These are phyloP conservation scores for Eupleurogrammus muticus DNA, from an alignment of 2,797 vertebrate species.

Conservation along the genomic window DNA sequence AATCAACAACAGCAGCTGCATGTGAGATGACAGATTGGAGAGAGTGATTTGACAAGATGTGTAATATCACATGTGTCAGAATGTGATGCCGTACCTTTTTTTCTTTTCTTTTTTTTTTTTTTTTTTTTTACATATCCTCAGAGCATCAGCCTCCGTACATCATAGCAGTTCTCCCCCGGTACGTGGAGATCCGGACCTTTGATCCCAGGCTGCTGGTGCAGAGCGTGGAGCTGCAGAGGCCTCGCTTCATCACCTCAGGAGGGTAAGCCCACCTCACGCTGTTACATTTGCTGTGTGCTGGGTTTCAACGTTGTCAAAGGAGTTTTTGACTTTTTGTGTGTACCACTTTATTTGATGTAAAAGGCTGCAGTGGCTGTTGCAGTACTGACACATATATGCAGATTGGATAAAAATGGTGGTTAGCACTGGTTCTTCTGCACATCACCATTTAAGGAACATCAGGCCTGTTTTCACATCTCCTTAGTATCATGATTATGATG, in stretches of 20 bases:
- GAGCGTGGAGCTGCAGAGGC: constrained; percentile 96
- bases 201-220: constrained; percentile 96
- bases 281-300: neutral
- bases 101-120: too few species aligned
- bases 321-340: neutral
- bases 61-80: too few species aligned
- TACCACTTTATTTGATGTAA: neutral
- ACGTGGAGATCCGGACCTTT: constrained; percentile 96
- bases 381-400: neutral
- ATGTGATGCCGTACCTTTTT: too few species aligned
- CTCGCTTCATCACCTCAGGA: constrained; percentile 95
- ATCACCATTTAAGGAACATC: constrained; percentile 5
- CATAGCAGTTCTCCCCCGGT: constrained; percentile 95
- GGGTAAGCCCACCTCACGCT: constrained; percentile 83
- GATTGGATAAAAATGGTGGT: neutral
- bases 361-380: neutral
- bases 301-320: neutral
- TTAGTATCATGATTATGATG: neutral
- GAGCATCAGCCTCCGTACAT: constrained; percentile 98
- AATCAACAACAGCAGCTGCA: too few species aligned
- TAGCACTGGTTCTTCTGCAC: neutral
- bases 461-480: neutral
- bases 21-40: neutral
- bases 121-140: constrained; percentile 63
- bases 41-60: neutral